phyloP scores from a whole-genome alignment of 1,140 invertebrate genomes.

The Zaprionus kolodkinae region DNA sequence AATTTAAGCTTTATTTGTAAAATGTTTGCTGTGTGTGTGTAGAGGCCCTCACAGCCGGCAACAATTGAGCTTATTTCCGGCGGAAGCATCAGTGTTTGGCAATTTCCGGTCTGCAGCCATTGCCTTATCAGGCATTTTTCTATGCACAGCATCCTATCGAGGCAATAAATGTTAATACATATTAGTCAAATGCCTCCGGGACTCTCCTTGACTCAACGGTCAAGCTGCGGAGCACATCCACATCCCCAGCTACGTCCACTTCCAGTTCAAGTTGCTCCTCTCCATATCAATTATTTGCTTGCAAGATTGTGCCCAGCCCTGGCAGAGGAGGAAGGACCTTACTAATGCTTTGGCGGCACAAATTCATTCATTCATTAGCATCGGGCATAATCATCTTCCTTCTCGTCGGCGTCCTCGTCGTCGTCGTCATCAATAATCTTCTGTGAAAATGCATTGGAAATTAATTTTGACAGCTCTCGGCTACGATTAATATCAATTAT shows the following conservation, averaged over 20 bases:
- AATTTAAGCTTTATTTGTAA: slow-evolving; percentile 23
- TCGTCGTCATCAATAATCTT: slow-evolving; percentile 72
- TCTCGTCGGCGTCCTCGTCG: background rate
- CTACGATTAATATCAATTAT: slow-evolving; percentile 79
- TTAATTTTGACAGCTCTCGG: slow-evolving; percentile 78
- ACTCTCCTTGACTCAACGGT: slow-evolving; percentile 6
- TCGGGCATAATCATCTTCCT: slow-evolving; percentile 5
- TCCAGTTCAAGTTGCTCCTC: background rate
- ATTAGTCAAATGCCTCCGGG: slow-evolving; percentile 64
- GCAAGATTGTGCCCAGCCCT: slow-evolving; percentile 44
- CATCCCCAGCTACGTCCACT: background rate
- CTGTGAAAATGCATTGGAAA: slow-evolving; percentile 63
- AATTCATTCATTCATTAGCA: slow-evolving; percentile 22
- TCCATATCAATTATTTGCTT: slow-evolving; percentile 52
- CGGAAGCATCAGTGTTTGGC: slow-evolving; percentile 76
- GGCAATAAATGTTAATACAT: slow-evolving; percentile 78
- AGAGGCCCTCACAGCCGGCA: slow-evolving; percentile 41
- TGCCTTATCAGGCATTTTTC: slow-evolving; percentile 48
- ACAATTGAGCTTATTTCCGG: slow-evolving; percentile 80
- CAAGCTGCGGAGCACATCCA: slow-evolving; percentile 9
- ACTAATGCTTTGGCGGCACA: background rate
- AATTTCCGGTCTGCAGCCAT: slow-evolving; percentile 67
- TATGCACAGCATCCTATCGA: slow-evolving; percentile 42
- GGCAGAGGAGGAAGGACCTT: background rate
- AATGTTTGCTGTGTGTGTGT: slow-evolving; percentile 2